Evolutionary conservation across 2,888 invertebrate genomes (phyloP).

Genomic region (Orchestes rusci): DNA sequence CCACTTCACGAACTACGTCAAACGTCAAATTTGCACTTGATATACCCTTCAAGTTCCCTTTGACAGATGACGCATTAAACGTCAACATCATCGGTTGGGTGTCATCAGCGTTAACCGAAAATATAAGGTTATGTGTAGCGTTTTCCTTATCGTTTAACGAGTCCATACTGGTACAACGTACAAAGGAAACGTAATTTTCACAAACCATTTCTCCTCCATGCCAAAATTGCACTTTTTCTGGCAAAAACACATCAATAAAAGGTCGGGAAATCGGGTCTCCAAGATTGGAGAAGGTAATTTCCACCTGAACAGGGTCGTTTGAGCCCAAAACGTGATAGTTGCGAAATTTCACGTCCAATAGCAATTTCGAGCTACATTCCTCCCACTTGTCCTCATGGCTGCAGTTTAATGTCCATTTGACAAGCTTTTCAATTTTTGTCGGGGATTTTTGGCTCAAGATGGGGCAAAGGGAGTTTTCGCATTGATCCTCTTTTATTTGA

Average conservation of each 20-base stretch:
- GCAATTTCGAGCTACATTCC: constrained; percentile 9
- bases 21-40: constrained; percentile 3
- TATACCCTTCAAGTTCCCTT: constrained; percentile 4
- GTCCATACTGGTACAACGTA: no score
- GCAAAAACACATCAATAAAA: constrained; percentile 44
- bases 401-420: constrained; percentile 14
- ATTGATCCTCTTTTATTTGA: no score
- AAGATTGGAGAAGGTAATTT: constrained; percentile 39
- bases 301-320: constrained; percentile 32
- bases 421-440: background rate
- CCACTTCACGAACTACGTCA: constrained; percentile 7
- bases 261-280: constrained; percentile 48
- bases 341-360: constrained; percentile 11
- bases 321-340: constrained; percentile 37
- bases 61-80: constrained; percentile 12
- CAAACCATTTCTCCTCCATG: no score
- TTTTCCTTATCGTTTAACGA: no score
- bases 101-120: no score
- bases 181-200: no score
- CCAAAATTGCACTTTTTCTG: no score
- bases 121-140: no score
- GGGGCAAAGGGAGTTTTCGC: no score
- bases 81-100: constrained; percentile 5
- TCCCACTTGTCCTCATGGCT: constrained; percentile 1
- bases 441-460: constrained; percentile 9